Evolutionary conservation across 2,888 invertebrate genomes (phyloP).

Genomic region (Petrophora chlorosata): DNA sequence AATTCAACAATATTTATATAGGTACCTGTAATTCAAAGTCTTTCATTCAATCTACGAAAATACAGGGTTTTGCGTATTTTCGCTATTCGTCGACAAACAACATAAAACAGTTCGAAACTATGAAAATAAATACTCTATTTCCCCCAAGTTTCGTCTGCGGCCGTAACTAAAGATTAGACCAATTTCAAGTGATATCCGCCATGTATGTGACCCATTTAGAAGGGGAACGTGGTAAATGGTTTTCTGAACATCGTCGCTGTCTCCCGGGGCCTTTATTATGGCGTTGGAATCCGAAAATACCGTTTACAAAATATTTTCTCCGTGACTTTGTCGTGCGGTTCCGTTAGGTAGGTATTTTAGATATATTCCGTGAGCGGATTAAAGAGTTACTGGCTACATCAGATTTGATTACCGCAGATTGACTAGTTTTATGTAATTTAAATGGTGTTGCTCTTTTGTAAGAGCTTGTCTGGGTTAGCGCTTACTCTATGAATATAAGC

Average conservation of each 20-base stretch:
- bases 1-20: too few relatives aligned
- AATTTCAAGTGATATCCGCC: conserved; percentile 62
- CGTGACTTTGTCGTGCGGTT: conserved; percentile 30
- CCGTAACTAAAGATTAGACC: conserved; percentile 70
- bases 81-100: neutral
- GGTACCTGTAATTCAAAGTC: too few relatives aligned
- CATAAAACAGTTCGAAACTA: conserved; percentile 11
- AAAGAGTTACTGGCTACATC: too few relatives aligned
- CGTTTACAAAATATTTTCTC: conserved; percentile 30
- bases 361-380: too few relatives aligned
- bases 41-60: too few relatives aligned
- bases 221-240: conserved; percentile 60
- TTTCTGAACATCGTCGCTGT: conserved; percentile 57
- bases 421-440: too few relatives aligned
- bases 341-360: conserved; percentile 22
- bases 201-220: conserved; percentile 58
- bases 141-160: conserved; percentile 40
- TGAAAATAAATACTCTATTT: conserved; percentile 28
- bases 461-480: too few relatives aligned
- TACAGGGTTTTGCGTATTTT: neutral
- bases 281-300: conserved; percentile 42
- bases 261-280: conserved; percentile 48
- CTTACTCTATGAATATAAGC: too few relatives aligned
- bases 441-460: too few relatives aligned
- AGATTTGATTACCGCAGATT: too few relatives aligned